Conservation (phyloP, 2,797 vertebrate species). For the Hydrocynus forskahlii region DNA sequence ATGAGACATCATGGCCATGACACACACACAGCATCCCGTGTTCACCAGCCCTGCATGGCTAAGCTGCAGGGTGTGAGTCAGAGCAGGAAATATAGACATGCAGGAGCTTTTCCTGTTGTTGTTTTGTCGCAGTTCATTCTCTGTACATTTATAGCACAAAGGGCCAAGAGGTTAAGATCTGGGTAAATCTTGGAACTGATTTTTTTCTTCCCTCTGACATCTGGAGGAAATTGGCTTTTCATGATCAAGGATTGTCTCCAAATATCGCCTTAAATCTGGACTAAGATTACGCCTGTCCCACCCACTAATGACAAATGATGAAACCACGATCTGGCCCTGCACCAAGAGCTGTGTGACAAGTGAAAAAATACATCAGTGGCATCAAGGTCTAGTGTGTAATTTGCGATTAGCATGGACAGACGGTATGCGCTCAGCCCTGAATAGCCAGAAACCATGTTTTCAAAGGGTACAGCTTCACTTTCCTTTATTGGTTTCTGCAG, state of each 20-base stretch:
- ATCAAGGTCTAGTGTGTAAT: conserved; percentile 55
- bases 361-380: conserved; percentile 48
- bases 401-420: conserved; percentile 53
- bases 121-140: conserved; percentile 36
- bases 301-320: conserved; percentile 63
- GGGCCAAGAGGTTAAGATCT: conserved; percentile 32
- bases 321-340: conserved; percentile 54
- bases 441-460: conserved; percentile 40
- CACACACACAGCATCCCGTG: conserved; percentile 8
- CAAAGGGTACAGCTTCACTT: conserved; percentile 44
- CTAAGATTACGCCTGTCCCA: conserved; percentile 50
- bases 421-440: conserved; percentile 46
- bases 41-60: conserved; percentile 14
- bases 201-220: conserved; percentile 41
- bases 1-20: background rate
- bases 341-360: conserved; percentile 41
- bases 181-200: conserved; percentile 37
- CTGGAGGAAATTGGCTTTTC: conserved; percentile 52
- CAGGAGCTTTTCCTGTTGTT: conserved; percentile 34
- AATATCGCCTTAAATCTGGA: conserved; percentile 49
- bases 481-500: conserved; percentile 52
- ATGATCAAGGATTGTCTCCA: conserved; percentile 50
- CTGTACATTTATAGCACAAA: conserved; percentile 37
- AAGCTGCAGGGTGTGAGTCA: conserved; percentile 38
- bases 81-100: conserved; percentile 32